phyloP scores from a whole-genome alignment of 1,140 invertebrate genomes.

The Prorops nasuta region DNA sequence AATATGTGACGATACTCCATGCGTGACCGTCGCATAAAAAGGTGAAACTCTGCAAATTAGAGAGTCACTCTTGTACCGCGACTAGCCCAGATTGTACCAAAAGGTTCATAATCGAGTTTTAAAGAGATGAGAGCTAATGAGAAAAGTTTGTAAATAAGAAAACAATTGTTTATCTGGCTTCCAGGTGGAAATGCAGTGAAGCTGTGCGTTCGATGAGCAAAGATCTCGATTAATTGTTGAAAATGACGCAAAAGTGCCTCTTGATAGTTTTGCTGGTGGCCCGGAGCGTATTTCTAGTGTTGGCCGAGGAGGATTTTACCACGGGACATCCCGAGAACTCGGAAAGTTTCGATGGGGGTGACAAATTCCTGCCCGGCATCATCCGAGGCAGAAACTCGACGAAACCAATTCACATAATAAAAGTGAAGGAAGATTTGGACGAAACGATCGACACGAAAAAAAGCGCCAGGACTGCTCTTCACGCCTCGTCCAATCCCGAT shows the following conservation, averaged over 20 bases:
- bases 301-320: constrained; percentile 11
- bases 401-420: neutral
- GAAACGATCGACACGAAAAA: constrained; percentile 19
- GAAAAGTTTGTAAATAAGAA: constrained; percentile 1
- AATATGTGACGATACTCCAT: constrained; percentile 30
- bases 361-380: neutral
- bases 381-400: constrained; percentile 12
- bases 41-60: constrained; percentile 42
- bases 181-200: too few relatives aligned
- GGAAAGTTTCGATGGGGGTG: neutral
- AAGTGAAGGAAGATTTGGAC: neutral
- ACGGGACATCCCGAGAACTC: constrained; percentile 13
- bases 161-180: neutral
- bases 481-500: constrained; percentile 3
- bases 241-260: constrained; percentile 7
- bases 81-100: too few relatives aligned
- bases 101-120: too few relatives aligned
- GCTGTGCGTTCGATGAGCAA: too few relatives aligned
- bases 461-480: constrained; percentile 18
- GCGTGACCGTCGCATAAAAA: constrained; percentile 48
- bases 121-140: too few relatives aligned
- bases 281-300: neutral
- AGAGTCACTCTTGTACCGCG: constrained; percentile 32
- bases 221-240: too few relatives aligned
- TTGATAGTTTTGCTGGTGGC: neutral